These are phyloP conservation scores for Taenioides sp. DNA, from an alignment of 2,797 vertebrate genomes.

Conservation along the genomic window DNA sequence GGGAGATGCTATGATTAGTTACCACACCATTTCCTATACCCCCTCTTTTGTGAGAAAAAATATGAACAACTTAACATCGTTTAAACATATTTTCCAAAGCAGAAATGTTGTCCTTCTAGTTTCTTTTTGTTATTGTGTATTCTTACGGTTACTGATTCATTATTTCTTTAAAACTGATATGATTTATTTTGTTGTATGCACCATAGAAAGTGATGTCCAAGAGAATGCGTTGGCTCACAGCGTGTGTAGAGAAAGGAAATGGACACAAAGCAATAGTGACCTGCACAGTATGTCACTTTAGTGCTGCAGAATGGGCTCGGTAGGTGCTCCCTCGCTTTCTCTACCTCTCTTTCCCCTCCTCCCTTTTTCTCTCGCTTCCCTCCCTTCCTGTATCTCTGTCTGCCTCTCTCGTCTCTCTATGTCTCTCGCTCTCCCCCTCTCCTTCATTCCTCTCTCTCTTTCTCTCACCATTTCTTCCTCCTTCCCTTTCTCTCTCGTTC, in stretches of 20 bases:
- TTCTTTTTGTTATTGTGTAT: neutral
- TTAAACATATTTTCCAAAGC: neutral
- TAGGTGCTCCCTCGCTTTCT: constrained; percentile 34
- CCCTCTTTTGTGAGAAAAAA: constrained; percentile 7
- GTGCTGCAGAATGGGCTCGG: constrained; percentile 27
- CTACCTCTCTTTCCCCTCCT: neutral
- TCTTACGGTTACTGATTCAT: neutral
- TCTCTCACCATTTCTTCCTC: no score
- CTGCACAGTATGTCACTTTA: constrained; percentile 28
- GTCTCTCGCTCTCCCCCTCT: no score
- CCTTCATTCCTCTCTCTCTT: no score
- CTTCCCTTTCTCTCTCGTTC: no score
- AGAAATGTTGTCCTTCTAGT: neutral
- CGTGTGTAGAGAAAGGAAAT: constrained; percentile 6
- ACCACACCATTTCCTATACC: constrained; percentile 25
- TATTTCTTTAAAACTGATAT: neutral
- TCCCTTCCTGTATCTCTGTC: no score
- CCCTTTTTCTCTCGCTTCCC: no score
- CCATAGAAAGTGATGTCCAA: constrained; percentile 7
- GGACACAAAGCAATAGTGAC: constrained; percentile 30
- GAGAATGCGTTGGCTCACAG: neutral
- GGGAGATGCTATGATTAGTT: constrained; percentile 54
- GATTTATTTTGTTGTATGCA: constrained; percentile 6
- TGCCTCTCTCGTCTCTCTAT: no score
- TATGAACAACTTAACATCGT: neutral